Evolutionary conservation across 1,140 invertebrate genomes (phyloP).

Genomic region (Leguminivora glycinivorella): DNA sequence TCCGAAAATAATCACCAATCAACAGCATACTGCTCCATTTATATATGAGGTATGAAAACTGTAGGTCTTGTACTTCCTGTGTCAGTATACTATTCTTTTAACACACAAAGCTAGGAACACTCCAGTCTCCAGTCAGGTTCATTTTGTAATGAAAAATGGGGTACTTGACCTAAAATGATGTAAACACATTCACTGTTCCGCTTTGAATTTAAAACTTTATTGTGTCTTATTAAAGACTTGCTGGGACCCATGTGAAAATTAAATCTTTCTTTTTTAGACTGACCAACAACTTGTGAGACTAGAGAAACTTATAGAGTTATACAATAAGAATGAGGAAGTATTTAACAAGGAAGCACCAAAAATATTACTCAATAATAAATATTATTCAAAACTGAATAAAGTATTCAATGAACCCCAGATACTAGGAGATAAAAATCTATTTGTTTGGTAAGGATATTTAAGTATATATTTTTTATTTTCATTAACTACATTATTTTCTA

Average conservation of each 20-base stretch:
- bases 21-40: slow-evolving; percentile 67
- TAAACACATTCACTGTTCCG: too few species aligned
- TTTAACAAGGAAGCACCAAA: slow-evolving; percentile 80
- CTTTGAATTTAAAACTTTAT: too few species aligned
- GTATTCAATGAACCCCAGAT: slow-evolving; percentile 44
- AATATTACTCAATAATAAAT: slow-evolving; percentile 77
- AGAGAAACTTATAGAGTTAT: slow-evolving; percentile 48
- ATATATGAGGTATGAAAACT: slow-evolving; percentile 60
- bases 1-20: slow-evolving; percentile 65
- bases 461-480: too few species aligned
- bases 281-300: slow-evolving; percentile 52
- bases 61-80: too few species aligned
- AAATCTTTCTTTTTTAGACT: slow-evolving; percentile 53
- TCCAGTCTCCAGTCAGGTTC: too few species aligned
- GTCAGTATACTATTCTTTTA: too few species aligned
- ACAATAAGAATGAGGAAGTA: slow-evolving; percentile 52
- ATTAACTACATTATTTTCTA: neutral
- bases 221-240: slow-evolving; percentile 15
- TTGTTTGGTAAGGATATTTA: slow-evolving; percentile 45
- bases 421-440: slow-evolving; percentile 46
- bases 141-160: too few species aligned
- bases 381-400: slow-evolving; percentile 48
- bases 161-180: too few species aligned
- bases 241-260: too few species aligned
- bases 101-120: too few species aligned